Evolutionary conservation across 2,113 vertebrate species (phyloP).

Genomic region (Phaethornis superciliosus): DNA sequence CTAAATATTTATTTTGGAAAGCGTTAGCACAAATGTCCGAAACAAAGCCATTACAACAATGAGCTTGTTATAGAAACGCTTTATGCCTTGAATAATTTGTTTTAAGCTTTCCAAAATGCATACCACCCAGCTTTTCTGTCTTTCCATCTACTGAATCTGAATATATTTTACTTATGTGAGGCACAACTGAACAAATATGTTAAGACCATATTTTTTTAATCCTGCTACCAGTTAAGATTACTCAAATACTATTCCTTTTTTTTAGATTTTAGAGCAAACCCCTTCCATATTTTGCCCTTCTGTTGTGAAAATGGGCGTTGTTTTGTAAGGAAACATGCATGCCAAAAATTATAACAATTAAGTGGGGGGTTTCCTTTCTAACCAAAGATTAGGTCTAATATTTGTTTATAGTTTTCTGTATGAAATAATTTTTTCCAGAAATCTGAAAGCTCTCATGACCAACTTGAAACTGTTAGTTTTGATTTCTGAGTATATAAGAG

Average conservation of each 20-base stretch:
- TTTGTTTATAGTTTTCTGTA: background rate
- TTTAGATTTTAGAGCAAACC: background rate
- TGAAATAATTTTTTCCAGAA: background rate
- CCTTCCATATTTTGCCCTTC: background rate
- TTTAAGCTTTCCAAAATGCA: background rate
- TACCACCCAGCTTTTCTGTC: background rate
- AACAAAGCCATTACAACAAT: conserved; percentile 20
- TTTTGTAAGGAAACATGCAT: background rate
- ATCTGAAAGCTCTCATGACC: background rate
- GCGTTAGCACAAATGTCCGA: background rate
- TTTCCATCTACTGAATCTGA: background rate
- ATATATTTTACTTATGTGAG: background rate
- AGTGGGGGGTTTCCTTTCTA: background rate
- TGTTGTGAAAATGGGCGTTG: background rate
- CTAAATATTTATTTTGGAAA: conserved; percentile 47
- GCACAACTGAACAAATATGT: background rate
- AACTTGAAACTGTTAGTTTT: background rate
- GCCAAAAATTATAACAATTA: background rate
- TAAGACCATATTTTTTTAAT: background rate
- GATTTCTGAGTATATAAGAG: background rate
- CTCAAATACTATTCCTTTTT: background rate
- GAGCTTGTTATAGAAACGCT: conserved; percentile 15
- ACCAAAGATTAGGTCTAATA: background rate
- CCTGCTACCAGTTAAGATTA: background rate
- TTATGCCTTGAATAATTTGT: background rate